These are phyloP conservation scores for Gymnothorax javanicus DNA, from an alignment of 2,797 vertebrate species.

Conservation along the genomic window DNA sequence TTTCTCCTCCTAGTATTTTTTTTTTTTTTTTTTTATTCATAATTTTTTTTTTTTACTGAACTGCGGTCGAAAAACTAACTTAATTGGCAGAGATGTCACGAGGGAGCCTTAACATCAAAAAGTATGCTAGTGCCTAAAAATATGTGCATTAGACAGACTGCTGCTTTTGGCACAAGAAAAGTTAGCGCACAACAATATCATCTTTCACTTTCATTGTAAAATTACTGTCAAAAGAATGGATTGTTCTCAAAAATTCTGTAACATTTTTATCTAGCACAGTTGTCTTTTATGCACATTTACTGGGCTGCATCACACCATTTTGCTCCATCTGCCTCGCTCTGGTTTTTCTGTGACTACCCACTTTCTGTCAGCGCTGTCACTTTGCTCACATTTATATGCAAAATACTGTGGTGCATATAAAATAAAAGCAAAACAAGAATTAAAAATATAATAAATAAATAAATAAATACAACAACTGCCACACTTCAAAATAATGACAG, in stretches of 20 bases:
- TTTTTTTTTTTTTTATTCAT: slow-evolving; percentile 44
- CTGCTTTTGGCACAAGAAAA: slow-evolving; percentile 42
- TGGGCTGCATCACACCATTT: background rate
- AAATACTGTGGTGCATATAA: background rate
- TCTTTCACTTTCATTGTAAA: background rate
- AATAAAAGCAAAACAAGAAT: background rate
- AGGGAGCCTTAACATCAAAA: slow-evolving; percentile 73
- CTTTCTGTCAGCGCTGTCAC: background rate
- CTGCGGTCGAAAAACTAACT: slow-evolving; percentile 79
- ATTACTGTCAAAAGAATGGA: background rate
- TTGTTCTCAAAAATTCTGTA: background rate
- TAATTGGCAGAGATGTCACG: slow-evolving; percentile 80
- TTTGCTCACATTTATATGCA: background rate
- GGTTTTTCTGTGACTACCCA: background rate
- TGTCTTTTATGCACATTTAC: background rate
- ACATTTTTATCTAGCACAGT: background rate
- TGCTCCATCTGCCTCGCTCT: background rate
- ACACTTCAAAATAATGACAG: slow-evolving; percentile 7
- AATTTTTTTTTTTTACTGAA: slow-evolving; percentile 80
- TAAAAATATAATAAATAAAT: background rate
- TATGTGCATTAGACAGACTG: slow-evolving; percentile 36
- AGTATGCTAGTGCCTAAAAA: slow-evolving; percentile 74
- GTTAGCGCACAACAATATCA: background rate
- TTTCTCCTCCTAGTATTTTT: slow-evolving; percentile 45
- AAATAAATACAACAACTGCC: background rate